Evolutionary conservation across 1,140 invertebrate genomes (phyloP).

Genomic region (Aphaenogaster ashmeadi): DNA sequence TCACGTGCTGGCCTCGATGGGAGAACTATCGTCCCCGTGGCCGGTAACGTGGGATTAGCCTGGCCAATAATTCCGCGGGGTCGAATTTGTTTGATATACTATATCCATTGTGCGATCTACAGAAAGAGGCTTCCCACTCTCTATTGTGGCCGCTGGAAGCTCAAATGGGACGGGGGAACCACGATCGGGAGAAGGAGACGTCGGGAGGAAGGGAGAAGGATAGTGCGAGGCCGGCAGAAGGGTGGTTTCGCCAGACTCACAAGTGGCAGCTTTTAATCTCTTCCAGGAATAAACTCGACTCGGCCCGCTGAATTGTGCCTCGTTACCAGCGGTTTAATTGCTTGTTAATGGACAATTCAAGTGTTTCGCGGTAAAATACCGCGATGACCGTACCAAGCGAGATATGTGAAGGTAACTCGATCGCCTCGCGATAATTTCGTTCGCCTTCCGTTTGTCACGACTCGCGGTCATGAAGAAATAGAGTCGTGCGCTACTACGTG

Average conservation of each 20-base stretch:
- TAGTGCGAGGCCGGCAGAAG: slow-evolving; percentile 50
- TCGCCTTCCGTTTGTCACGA: neutral
- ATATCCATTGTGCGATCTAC: slow-evolving; percentile 82
- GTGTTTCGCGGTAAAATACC: slow-evolving; percentile 57
- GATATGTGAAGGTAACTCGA: neutral
- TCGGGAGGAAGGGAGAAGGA: slow-evolving; percentile 28
- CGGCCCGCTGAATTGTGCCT: slow-evolving; percentile 69
- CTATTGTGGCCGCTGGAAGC: slow-evolving; percentile 73
- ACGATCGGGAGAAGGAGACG: slow-evolving; percentile 56
- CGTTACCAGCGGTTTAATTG: slow-evolving; percentile 79
- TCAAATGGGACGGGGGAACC: slow-evolving; percentile 32
- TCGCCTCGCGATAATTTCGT: neutral
- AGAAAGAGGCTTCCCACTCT: slow-evolving; percentile 77
- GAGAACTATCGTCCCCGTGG: slow-evolving; percentile 78
- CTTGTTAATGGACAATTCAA: slow-evolving; percentile 79
- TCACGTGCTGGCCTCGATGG: slow-evolving; percentile 78
- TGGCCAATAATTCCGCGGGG: slow-evolving; percentile 81
- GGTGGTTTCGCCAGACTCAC: slow-evolving; percentile 75
- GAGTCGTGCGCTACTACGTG: neutral
- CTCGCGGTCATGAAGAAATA: neutral
- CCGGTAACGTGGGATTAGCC: slow-evolving; percentile 77
- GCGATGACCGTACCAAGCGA: slow-evolving; percentile 17
- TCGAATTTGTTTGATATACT: slow-evolving; percentile 85
- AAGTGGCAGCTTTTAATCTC: slow-evolving; percentile 81
- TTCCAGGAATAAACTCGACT: slow-evolving; percentile 73